Evolutionary conservation across 2,797 vertebrate genomes (phyloP).

Genomic region (Sebastes diaconus): DNA sequence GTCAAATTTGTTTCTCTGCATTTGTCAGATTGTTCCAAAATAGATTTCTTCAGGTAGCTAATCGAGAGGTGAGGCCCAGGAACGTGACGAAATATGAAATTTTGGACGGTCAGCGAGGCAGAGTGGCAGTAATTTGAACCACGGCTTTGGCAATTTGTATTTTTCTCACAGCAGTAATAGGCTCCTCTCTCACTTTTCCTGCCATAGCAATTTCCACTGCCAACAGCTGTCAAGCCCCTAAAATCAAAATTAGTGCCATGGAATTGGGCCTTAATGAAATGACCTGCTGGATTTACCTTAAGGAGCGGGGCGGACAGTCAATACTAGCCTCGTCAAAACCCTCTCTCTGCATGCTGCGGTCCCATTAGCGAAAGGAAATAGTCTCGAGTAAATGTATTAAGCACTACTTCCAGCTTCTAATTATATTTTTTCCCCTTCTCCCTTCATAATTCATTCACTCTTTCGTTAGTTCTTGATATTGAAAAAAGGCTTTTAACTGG

Average conservation of each 20-base stretch:
- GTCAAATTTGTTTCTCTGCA: background rate
- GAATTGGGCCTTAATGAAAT: constrained; percentile 80
- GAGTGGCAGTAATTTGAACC: constrained; percentile 72
- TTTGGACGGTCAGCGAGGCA: constrained; percentile 52
- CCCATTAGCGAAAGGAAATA: constrained; percentile 80
- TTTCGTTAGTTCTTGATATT: constrained; percentile 75
- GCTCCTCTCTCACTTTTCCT: constrained; percentile 57
- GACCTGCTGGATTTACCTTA: constrained; percentile 80
- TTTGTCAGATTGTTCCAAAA: background rate
- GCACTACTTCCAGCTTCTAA: constrained; percentile 69
- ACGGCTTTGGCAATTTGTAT: constrained; percentile 66
- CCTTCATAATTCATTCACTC: constrained; percentile 74
- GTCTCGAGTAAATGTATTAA: constrained; percentile 78
- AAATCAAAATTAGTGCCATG: constrained; percentile 76
- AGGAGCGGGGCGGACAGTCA: constrained; percentile 63
- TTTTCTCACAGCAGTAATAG: constrained; percentile 74
- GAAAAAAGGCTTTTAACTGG: constrained; percentile 59
- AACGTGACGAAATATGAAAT: constrained; percentile 50
- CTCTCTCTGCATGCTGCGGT: constrained; percentile 37
- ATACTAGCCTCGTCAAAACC: constrained; percentile 74
- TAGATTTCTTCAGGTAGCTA: constrained; percentile 22
- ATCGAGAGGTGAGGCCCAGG: constrained; percentile 39
- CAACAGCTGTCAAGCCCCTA: constrained; percentile 77
- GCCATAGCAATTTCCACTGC: constrained; percentile 71
- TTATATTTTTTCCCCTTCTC: constrained; percentile 57